Percentiles rank a stretch among this genome's conserved stretches.
Evolutionary conservation across 2,113 vertebrate genomes (phyloP).

Genomic region (Actinemys pallida): DNA sequence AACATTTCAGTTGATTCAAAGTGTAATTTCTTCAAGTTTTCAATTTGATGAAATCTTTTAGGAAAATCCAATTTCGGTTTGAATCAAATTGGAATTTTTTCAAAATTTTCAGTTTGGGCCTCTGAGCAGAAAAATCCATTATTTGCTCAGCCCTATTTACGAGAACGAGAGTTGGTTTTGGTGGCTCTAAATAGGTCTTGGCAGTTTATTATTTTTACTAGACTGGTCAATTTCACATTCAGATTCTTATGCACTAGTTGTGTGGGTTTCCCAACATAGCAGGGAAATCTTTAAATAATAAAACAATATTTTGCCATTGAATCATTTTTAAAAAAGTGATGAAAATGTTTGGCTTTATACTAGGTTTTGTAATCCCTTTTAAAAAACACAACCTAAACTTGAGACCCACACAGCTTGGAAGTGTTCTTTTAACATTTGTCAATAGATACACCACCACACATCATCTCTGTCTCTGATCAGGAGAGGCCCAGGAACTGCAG

Average conservation of each 20-base stretch:
- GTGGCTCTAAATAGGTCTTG: background rate
- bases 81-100: no score
- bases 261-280: background rate
- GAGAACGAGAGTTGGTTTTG: background rate
- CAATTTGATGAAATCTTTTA: no score
- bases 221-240: background rate
- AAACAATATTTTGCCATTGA: background rate
- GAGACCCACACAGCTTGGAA: background rate
- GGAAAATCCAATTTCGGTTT: no score
- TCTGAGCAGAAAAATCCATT: no score
- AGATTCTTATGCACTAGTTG: background rate
- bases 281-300: background rate
- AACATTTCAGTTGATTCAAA: no score
- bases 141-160: background rate
- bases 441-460: background rate
- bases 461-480: rapidly evolving
- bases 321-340: background rate
- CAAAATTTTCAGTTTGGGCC: no score
- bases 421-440: no score
- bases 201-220: background rate
- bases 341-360: background rate
- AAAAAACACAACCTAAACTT: background rate
- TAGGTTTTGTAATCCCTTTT: background rate
- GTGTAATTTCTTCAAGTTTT: no score
- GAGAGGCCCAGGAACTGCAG: background rate